Percentiles rank a stretch among this genome's conserved stretches.
Conservation (phyloP, 2,797 vertebrate species). For the Brachyrhaphis roseni region DNA sequence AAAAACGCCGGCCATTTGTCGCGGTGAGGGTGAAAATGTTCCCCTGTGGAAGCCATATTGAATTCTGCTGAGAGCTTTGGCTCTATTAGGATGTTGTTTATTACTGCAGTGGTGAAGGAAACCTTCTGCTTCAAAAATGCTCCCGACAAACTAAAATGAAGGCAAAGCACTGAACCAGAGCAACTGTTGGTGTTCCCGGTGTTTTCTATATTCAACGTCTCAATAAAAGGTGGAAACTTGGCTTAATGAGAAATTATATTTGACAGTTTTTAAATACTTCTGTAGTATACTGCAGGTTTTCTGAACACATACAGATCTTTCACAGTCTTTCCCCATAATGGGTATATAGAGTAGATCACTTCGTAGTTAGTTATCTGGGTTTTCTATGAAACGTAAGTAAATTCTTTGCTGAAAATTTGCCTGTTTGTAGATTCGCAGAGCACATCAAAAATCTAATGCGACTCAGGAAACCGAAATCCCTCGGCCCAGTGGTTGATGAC, state of each 20-base stretch:
- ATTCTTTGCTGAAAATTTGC: too few relatives aligned
- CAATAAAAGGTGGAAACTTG: neutral
- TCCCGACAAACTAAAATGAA: neutral
- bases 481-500: too few relatives aligned
- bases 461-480: neutral
- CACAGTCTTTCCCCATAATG: neutral
- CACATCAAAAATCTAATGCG: neutral
- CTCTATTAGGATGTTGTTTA: neutral
- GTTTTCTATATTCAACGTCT: neutral
- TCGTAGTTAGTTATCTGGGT: too few relatives aligned
- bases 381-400: too few relatives aligned
- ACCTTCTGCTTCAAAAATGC: neutral
- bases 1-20: constrained; percentile 27
- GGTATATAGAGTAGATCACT: too few relatives aligned
- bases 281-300: neutral
- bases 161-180: neutral
- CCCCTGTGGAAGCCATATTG: constrained; percentile 14
- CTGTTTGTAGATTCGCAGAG: neutral
- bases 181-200: neutral
- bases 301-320: neutral
- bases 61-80: constrained; percentile 20
- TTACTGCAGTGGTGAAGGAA: neutral
- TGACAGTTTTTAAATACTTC: neutral
- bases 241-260: neutral
- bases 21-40: constrained; percentile 8